phyloP scores from a whole-genome alignment of 2,113 vertebrate species.

The Podiceps cristatus region DNA sequence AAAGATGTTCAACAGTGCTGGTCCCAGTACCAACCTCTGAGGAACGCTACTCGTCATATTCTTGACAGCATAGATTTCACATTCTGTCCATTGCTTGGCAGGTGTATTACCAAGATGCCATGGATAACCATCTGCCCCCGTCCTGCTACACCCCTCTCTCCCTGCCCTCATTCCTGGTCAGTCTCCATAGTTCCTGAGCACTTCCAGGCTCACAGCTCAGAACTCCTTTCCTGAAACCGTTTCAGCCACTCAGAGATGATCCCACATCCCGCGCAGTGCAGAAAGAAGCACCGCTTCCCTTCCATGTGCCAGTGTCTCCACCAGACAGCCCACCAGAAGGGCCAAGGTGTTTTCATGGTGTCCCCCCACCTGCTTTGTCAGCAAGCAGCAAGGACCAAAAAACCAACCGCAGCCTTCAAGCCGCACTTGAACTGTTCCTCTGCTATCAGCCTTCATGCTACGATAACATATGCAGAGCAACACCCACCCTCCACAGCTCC shows the following conservation, averaged over 20 bases:
- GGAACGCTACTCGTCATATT: too few relatives aligned
- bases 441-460: background rate
- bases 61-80: background rate
- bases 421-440: background rate
- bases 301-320: background rate
- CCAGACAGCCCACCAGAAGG: background rate
- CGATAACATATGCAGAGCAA: background rate
- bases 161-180: background rate
- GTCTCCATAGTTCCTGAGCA: background rate
- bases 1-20: too few relatives aligned
- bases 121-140: background rate
- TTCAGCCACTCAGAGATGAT: background rate
- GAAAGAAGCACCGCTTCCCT: background rate
- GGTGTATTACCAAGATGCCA: background rate
- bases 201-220: background rate
- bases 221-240: background rate
- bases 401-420: background rate
- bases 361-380: background rate
- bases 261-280: background rate
- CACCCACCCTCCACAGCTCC: background rate
- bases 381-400: background rate
- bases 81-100: background rate
- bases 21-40: too few relatives aligned
- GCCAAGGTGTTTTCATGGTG: background rate
- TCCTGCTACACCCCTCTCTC: background rate